A percentile compares a stretch with the other conserved stretches of the same genome.
Conservation (phyloP, 2,888 invertebrate genomes). For the Stenchaetothrips biformis region DNA sequence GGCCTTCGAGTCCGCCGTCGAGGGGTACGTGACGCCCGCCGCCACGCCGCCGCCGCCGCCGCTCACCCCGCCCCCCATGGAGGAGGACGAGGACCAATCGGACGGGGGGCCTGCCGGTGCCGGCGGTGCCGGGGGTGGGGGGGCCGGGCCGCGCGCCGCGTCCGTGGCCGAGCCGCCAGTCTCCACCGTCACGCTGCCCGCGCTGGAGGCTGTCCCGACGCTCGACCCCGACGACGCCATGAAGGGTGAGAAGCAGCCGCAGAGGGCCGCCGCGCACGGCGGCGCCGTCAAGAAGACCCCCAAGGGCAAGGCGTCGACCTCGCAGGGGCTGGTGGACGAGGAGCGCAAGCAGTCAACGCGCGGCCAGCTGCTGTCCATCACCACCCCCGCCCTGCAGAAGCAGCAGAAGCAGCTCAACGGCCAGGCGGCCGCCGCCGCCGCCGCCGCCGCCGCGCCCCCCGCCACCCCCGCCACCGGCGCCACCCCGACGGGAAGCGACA, state of each 20-base stretch:
- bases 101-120: not conserved
- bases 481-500: not conserved
- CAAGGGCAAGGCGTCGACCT: not conserved
- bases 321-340: conserved; percentile 6
- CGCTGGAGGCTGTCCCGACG: conserved; percentile 3
- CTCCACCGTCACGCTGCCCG: conserved; percentile 1
- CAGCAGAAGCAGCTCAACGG: conserved; percentile 24
- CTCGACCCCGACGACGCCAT: not conserved
- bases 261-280: not conserved
- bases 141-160: not conserved
- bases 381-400: conserved; percentile 21
- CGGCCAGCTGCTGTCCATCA: conserved; percentile 20
- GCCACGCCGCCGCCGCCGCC: conserved; percentile 20
- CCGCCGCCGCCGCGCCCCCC: not conserved
- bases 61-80: conserved; percentile 23
- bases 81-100: conserved; percentile 21
- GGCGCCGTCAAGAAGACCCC: conserved; percentile 17
- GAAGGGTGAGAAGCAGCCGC: conserved; percentile 10
- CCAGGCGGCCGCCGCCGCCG: not conserved
- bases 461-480: too few species aligned
- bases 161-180: not conserved
- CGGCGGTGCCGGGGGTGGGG: not conserved
- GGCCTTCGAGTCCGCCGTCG: not conserved
- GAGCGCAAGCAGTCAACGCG: conserved; percentile 7
- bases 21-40: not conserved